Evolutionary conservation across 2,113 vertebrate genomes (phyloP).

Genomic region (Nothobranchius kuhntae): DNA sequence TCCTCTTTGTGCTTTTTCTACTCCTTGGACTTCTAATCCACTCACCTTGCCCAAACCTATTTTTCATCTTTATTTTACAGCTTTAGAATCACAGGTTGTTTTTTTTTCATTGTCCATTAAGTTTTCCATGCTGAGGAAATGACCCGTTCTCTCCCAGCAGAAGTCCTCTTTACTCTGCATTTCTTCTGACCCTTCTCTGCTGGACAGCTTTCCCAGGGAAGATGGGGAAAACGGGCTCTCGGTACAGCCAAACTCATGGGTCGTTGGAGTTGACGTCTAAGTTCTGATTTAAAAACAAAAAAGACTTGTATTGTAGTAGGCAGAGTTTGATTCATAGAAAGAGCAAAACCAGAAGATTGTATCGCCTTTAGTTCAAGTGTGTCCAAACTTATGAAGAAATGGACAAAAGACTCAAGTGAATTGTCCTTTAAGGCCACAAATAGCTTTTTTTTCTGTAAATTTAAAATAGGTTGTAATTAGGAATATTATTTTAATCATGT

Average conservation of each 20-base stretch:
- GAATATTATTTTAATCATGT: no score
- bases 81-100: constrained; percentile 38
- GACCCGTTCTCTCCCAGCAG: constrained; percentile 40
- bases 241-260: constrained; percentile 12
- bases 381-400: no score
- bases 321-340: constrained; percentile 24
- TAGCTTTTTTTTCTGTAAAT: no score
- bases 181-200: constrained; percentile 41
- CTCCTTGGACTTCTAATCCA: constrained; percentile 23
- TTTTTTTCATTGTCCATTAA: constrained; percentile 60
- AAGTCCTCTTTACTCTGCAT: constrained; percentile 46
- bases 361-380: not conserved
- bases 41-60: constrained; percentile 21
- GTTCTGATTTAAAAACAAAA: constrained; percentile 38
- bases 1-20: constrained; percentile 28
- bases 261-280: constrained; percentile 44
- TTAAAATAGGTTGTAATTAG: no score
- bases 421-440: no score
- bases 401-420: no score
- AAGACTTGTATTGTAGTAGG: constrained; percentile 6
- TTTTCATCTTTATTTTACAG: constrained; percentile 52
- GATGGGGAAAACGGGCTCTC: constrained; percentile 39
- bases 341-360: not conserved
- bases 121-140: constrained; percentile 61
- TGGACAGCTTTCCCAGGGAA: constrained; percentile 40